These are phyloP conservation scores for Intoshia linei DNA, from an alignment of 1,140 invertebrate genomes.

Conservation along the genomic window DNA sequence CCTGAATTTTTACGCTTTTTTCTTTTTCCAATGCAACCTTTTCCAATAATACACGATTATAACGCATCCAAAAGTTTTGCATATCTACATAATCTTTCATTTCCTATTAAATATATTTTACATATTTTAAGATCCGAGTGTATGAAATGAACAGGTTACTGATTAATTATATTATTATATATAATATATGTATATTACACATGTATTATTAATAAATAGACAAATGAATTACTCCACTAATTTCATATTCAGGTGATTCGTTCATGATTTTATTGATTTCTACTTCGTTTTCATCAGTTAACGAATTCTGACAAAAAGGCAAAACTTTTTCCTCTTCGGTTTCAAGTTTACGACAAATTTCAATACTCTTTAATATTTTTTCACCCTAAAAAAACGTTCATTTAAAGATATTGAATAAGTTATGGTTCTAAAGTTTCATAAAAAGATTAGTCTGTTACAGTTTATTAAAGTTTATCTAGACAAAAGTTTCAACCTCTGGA, in stretches of 20 bases:
- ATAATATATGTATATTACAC: constrained; percentile 1
- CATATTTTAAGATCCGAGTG: background rate
- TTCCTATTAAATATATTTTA: constrained; percentile 8
- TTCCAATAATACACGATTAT: constrained; percentile 22
- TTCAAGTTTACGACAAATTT: constrained; percentile 22
- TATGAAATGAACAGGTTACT: background rate
- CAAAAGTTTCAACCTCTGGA: no score
- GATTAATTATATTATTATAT: background rate
- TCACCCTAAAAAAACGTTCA: constrained; percentile 11
- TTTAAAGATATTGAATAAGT: constrained; percentile 1
- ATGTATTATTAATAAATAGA: constrained; percentile 1
- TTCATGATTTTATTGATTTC: constrained; percentile 14
- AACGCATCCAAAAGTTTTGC: constrained; percentile 24
- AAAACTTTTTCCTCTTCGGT: constrained; percentile 25
- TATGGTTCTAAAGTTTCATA: background rate
- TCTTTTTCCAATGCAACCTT: constrained; percentile 20
- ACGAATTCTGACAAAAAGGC: constrained; percentile 21
- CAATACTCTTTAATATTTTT: constrained; percentile 16
- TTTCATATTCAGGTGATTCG: constrained; percentile 13
- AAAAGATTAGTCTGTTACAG: no score
- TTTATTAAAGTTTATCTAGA: no score
- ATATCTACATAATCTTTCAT: constrained; percentile 17
- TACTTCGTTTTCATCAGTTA: constrained; percentile 19
- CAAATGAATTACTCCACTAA: constrained; percentile 11
- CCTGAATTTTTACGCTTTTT: constrained; percentile 11